A percentile compares a stretch with the other conserved stretches of the same genome.
phyloP scores from a whole-genome alignment of 2,797 vertebrate species.

The Protosalanx chinensis region DNA sequence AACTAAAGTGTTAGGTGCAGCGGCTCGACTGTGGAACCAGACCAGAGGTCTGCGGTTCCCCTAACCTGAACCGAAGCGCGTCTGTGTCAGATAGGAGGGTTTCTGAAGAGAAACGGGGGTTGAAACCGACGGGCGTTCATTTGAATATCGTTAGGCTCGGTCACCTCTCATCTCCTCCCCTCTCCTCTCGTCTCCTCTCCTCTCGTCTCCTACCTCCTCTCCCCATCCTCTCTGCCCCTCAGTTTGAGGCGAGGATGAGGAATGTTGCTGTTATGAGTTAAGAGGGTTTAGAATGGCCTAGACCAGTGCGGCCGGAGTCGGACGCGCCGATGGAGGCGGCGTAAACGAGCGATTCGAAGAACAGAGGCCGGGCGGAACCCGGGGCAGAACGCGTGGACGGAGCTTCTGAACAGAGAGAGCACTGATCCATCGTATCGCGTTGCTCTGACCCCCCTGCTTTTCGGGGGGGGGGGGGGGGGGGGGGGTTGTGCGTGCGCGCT shows the following conservation, averaged over 20 bases:
- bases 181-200: neutral
- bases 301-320: constrained; percentile 36
- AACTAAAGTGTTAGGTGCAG: neutral
- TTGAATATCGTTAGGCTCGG: neutral
- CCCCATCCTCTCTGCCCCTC: neutral
- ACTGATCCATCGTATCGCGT: no score
- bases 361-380: no score
- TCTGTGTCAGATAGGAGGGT: neutral
- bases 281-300: constrained; percentile 52
- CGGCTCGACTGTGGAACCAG: neutral
- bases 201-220: neutral
- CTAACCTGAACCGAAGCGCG: neutral
- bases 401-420: no score
- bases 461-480: no score
- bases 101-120: neutral
- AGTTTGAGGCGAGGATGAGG: constrained; percentile 61
- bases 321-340: neutral
- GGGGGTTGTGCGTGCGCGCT: no score
- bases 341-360: no score
- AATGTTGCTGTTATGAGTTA: constrained; percentile 71
- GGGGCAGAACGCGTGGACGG: no score
- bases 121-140: neutral
- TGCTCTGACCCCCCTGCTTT: no score
- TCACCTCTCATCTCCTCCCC: no score
- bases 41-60: neutral